Conservation (phyloP, 2,888 invertebrate species). For the Platycnemis pennipes region DNA sequence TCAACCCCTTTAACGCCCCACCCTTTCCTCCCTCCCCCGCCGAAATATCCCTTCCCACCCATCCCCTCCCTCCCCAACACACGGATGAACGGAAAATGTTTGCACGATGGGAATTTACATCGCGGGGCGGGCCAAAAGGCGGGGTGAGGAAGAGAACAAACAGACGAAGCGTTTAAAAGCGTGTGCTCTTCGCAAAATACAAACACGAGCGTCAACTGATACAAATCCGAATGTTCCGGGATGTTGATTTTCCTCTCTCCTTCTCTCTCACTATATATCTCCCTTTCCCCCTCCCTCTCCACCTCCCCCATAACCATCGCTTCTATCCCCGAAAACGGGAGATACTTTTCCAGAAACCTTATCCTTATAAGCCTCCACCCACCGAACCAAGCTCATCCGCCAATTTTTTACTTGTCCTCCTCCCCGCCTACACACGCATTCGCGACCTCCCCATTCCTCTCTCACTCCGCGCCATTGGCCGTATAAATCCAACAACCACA, state of each 20-base stretch:
- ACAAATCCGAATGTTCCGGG: slow-evolving; percentile 59
- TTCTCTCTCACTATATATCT: neutral
- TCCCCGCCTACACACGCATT: neutral
- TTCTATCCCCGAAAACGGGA: no score
- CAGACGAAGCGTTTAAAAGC: slow-evolving; percentile 64
- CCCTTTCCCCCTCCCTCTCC: neutral
- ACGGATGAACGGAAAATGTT: slow-evolving; percentile 31
- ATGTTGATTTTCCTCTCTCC: slow-evolving; percentile 58
- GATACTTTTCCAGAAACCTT: no score
- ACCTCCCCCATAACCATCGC: no score
- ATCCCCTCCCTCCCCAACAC: neutral
- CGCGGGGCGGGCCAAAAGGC: slow-evolving; percentile 59
- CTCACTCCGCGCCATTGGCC: slow-evolving; percentile 46
- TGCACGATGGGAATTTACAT: slow-evolving; percentile 64
- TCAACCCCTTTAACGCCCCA: neutral
- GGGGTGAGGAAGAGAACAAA: slow-evolving; percentile 66
- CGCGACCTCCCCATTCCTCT: no score
- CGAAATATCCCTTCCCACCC: neutral
- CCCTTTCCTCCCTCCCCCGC: neutral
- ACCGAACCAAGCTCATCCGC: neutral
- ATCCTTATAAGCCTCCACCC: no score
- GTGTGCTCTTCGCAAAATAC: slow-evolving; percentile 66
- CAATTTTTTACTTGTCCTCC: neutral
- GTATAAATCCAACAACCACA: neutral
- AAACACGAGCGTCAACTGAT: slow-evolving; percentile 61